Evolutionary conservation across 2,888 invertebrate genomes (phyloP).

Genomic region (Tetragnatha montana): DNA sequence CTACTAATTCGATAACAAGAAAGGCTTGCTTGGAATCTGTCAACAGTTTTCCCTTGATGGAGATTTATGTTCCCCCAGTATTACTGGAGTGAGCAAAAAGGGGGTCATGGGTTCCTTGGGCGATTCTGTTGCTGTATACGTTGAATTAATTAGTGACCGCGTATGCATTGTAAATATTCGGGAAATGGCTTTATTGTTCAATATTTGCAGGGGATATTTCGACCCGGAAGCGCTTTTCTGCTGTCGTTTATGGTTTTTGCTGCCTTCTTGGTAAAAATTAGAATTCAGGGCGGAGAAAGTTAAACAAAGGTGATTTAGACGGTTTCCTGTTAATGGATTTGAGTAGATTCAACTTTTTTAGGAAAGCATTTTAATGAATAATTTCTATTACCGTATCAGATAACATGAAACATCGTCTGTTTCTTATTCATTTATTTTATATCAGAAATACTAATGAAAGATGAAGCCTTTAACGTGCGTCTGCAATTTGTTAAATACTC

Average conservation of each 20-base stretch:
- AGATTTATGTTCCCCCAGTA: constrained; percentile 22
- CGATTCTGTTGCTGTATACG: neutral
- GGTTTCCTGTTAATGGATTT: no score
- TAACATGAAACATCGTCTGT: no score
- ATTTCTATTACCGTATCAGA: no score
- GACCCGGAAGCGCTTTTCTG: neutral
- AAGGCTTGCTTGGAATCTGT: constrained; percentile 6
- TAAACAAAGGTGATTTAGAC: neutral
- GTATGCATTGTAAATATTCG: neutral
- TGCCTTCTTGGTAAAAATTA: neutral
- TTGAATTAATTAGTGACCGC: neutral
- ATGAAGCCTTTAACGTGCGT: no score
- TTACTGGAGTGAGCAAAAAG: neutral
- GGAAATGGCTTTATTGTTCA: neutral
- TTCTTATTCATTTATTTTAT: no score
- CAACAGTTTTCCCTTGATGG: neutral
- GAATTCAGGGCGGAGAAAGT: neutral
- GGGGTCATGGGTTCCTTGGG: neutral
- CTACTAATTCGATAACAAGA: constrained; percentile 25
- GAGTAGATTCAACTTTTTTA: no score
- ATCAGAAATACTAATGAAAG: no score
- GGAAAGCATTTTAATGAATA: no score
- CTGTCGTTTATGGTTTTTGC: neutral
- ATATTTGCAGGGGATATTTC: neutral
- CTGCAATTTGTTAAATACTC: no score